These are phyloP conservation scores for Tamandua tetradactyla DNA, from an alignment of 2,797 vertebrate species.

Conservation along the genomic window DNA sequence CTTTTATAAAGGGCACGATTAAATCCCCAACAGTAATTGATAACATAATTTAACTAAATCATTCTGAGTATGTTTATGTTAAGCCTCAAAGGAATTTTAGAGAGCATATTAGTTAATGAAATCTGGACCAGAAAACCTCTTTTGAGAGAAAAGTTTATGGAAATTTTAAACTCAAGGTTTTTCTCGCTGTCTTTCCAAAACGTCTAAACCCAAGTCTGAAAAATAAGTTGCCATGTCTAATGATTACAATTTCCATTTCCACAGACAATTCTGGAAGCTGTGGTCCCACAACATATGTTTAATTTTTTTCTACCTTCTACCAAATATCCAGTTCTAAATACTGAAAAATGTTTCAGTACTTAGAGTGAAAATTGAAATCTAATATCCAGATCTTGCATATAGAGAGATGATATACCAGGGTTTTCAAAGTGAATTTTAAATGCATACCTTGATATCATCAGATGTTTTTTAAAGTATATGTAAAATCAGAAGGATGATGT, in stretches of 20 bases:
- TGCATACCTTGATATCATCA: not conserved
- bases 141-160: constrained; percentile 24
- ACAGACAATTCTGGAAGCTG: not conserved
- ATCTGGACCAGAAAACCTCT: not conserved
- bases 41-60: constrained; percentile 12
- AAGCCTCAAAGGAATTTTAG: not conserved
- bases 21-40: not conserved
- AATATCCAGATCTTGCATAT: not conserved
- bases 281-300: not conserved
- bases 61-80: not conserved
- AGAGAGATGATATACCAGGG: not conserved
- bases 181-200: not conserved
- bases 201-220: constrained; percentile 39
- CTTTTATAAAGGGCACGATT: no score
- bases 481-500: not conserved
- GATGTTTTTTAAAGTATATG: not conserved
- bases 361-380: not conserved
- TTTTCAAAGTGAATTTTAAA: not conserved
- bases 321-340: not conserved
- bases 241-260: constrained; percentile 29
- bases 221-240: constrained; percentile 20
- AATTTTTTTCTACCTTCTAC: not conserved
- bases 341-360: not conserved
- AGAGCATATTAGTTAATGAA: constrained; percentile 16
- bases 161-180: constrained; percentile 36